These are phyloP conservation scores for Dinothrombium tinctorium DNA, from an alignment of 1,140 invertebrate species.

Conservation along the genomic window DNA sequence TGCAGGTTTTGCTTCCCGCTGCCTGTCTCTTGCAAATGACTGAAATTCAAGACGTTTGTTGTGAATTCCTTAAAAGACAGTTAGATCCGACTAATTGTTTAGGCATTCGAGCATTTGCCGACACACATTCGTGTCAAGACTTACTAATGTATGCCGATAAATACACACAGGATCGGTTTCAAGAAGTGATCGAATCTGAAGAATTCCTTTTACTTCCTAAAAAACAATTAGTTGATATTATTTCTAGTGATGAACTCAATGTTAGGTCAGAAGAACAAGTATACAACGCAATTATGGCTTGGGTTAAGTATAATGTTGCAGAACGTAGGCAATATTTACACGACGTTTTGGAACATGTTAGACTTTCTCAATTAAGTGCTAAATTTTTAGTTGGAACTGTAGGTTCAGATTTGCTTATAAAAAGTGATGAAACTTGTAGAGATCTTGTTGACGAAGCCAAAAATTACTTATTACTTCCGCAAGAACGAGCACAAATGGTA, in stretches of 20 bases:
- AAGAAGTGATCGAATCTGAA: slow-evolving; percentile 90
- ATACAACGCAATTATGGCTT: slow-evolving; percentile 89
- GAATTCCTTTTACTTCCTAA: slow-evolving; percentile 88
- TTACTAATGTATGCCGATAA: slow-evolving; percentile 84
- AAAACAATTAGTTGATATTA: slow-evolving; percentile 84
- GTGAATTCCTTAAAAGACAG: slow-evolving; percentile 90
- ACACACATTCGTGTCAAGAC: slow-evolving; percentile 90
- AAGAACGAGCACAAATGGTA: slow-evolving; percentile 91
- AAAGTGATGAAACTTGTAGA: slow-evolving; percentile 81
- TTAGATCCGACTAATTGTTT: slow-evolving; percentile 92
- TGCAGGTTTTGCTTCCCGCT: slow-evolving; percentile 83
- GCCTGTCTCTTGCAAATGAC: slow-evolving; percentile 81
- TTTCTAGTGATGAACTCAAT: slow-evolving; percentile 90
- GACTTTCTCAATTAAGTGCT: slow-evolving; percentile 73
- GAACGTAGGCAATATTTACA: slow-evolving; percentile 69
- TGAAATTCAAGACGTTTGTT: slow-evolving; percentile 72
- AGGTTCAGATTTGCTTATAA: slow-evolving; percentile 75
- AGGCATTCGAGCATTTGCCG: slow-evolving; percentile 89
- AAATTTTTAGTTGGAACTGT: slow-evolving; percentile 96
- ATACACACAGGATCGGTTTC: slow-evolving; percentile 94
- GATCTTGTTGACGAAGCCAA: slow-evolving; percentile 96
- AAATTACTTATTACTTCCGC: slow-evolving; percentile 85
- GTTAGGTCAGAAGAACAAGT: slow-evolving; percentile 88
- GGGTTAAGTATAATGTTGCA: slow-evolving; percentile 89
- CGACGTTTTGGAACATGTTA: slow-evolving; percentile 86